phyloP scores from a whole-genome alignment of 2,797 vertebrate genomes.

The Pelodytes ibericus region DNA sequence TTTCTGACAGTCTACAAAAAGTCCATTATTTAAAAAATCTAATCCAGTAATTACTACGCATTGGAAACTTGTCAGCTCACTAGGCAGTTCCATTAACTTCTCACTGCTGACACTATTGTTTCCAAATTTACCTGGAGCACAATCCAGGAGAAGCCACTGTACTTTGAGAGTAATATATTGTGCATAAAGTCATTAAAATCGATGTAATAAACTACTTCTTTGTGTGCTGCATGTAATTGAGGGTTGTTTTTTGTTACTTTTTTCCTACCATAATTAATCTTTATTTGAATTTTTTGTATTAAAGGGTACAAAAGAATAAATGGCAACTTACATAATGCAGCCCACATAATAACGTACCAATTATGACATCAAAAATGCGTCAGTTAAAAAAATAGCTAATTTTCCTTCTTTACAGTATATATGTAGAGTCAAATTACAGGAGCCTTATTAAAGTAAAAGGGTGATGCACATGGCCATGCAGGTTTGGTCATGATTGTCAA shows the following conservation, averaged over 20 bases:
- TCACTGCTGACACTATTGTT: constrained; percentile 36
- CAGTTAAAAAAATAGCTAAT: neutral
- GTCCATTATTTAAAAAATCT: constrained; percentile 63
- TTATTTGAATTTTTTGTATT: neutral
- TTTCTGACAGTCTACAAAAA: constrained; percentile 62
- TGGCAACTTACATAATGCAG: neutral
- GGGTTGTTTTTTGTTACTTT: neutral
- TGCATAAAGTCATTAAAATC: constrained; percentile 1
- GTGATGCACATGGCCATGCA: too few relatives aligned
- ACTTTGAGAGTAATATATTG: constrained; percentile 26
- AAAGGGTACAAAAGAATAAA: neutral
- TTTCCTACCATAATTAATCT: neutral
- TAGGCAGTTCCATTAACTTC: constrained; percentile 44
- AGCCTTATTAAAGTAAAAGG: too few relatives aligned
- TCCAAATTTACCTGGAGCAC: constrained; percentile 53
- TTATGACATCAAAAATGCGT: neutral
- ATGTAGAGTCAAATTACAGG: too few relatives aligned
- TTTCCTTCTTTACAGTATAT: neutral
- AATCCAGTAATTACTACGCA: constrained; percentile 57
- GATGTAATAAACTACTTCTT: neutral
- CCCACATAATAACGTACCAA: neutral
- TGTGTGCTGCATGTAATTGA: neutral
- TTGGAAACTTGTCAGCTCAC: constrained; percentile 55
- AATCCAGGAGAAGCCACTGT: constrained; percentile 15
- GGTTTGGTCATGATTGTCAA: too few relatives aligned